Evolutionary conservation across 1,140 invertebrate genomes (phyloP), one percentile per base, ranked within the genome.

Genomic region (Cylas formicarius): DNA sequence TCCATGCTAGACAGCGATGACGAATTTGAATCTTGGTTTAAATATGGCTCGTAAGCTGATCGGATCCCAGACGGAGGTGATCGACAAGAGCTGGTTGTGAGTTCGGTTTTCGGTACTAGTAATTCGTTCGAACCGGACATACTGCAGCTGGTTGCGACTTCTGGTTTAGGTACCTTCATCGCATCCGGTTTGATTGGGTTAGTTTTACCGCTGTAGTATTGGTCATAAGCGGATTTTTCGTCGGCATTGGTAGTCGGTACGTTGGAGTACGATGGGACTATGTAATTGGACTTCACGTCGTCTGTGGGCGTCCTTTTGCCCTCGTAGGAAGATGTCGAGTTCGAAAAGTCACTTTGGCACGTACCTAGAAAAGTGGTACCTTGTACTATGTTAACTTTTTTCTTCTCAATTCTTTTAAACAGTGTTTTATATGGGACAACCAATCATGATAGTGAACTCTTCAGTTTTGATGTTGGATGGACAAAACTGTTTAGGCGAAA

Each of bases 1-100:
- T 84, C 82, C 77, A 84, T 81, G 53, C 75, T 81, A 11, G 81
- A 82, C 62, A 79, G 71, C 16, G 77, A 80, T 3, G 77, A 79
- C 6, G 82, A 85, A 64, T 84, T 83, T 0, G 78, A 80, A 52
- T 81, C 79, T 58, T 80, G 77, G 52, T 75, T 78, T 36, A 78
- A 58, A 50, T 81, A 81, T 0, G 75, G 69, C 48, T 80, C 77
- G 62, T 78, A 78, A 1, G 67, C 59, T 19, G 69, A 68, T 18
- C 72, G 60, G 5, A 72, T 62, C 10, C 67, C 67, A 0, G 67
- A 67, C 4, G 70, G 67, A 0, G 74, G 71, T 9, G 73, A 71
- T 45, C 68, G 58, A 50, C 72, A 71, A 18, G 71, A 67, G 6
- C 48, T 47, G 7, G 49, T 53, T 14, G 62, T 20, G 1, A 23